Conservation (phyloP, 2,113 vertebrate species). For the Pyxicephalus adspersus region DNA sequence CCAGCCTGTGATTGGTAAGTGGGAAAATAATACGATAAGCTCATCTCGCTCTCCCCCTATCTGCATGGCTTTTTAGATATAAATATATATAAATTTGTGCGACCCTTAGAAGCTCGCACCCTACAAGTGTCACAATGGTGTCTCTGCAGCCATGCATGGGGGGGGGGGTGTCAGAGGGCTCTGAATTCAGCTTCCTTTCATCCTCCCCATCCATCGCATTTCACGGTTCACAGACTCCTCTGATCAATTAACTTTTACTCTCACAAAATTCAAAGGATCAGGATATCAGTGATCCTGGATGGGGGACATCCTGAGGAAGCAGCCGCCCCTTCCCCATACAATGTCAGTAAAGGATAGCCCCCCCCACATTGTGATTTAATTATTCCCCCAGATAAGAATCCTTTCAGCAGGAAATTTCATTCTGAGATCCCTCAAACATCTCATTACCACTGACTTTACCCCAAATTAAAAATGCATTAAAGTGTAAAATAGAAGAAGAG, state of each 20-base stretch:
- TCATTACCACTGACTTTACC: constrained; percentile 31
- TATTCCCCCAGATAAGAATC: constrained; percentile 44
- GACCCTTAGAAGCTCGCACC: not conserved
- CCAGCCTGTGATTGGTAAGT: no score
- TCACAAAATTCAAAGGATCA: constrained; percentile 47
- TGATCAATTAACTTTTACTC: constrained; percentile 55
- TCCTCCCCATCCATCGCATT: constrained; percentile 11
- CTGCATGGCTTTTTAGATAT: no score
- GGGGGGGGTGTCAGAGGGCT: not conserved
- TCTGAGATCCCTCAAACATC: constrained; percentile 36
- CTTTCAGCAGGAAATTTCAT: constrained; percentile 38
- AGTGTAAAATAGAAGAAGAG: not conserved
- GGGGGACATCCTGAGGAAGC: constrained; percentile 38
- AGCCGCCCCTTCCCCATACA: not conserved
- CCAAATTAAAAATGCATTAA: constrained; percentile 26
- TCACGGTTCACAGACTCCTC: constrained; percentile 48
- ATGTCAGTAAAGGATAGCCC: constrained; percentile 33
- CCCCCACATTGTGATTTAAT: constrained; percentile 37
- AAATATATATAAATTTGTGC: no score
- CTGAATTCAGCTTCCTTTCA: constrained; percentile 21
- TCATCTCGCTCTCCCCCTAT: no score
- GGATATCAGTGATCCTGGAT: constrained; percentile 32
- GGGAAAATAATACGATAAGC: no score
- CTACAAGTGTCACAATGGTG: constrained; percentile 27
- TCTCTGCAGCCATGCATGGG: constrained; percentile 1